Evolutionary conservation across 2,797 vertebrate genomes (phyloP), one percentile per base, ranked within the genome.

Genomic region (Aphelocoma californica): DNA sequence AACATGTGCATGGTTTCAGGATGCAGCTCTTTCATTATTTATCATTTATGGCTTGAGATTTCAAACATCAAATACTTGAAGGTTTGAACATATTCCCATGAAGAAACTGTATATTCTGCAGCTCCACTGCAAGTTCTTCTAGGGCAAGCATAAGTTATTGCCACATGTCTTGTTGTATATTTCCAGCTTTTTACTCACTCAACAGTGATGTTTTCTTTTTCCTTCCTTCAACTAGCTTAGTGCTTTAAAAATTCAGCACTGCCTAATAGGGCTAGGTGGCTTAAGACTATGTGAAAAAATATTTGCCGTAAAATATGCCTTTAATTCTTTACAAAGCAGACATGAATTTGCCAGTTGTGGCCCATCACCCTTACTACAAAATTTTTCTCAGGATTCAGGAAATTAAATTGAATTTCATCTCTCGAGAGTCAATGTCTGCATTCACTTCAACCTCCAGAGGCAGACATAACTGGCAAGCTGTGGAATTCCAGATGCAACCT

Each of bases 351-450:
- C 40, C 50, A 19, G 4, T 29, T 83, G 29, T 81, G 50, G 42
- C 66, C 81, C 85, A 80, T 48, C 58, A 66, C 38, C 67, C 57
- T 65, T 71, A 34, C 17, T 32, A 88, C 29, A 78, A 65, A 90
- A 57, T 45, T 7, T 2, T 50, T 86, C n/a, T 73, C 25, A 50
- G 53, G 56, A 83, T 78, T 64, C 82, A 88, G 69, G 80, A 95
- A 93, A 88, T 90, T 69, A 92, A 88, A 88, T 10, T 71, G 72
- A 61, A 78, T 88, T 94, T 90, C 34, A 54, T 83, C 80, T 95
- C 61, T 78, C 34, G 26, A 70, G 48, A 85, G 26, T 34, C 56
- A 86, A 61, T 15, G 28, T 75, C 78, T 75, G 58, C 73, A 81
- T 94, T 90, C 73, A 29, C 31, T 90, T 93, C 6, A 8, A 10